phyloP scores from a whole-genome alignment of 2,797 vertebrate species.

The Chrosomus eos region DNA sequence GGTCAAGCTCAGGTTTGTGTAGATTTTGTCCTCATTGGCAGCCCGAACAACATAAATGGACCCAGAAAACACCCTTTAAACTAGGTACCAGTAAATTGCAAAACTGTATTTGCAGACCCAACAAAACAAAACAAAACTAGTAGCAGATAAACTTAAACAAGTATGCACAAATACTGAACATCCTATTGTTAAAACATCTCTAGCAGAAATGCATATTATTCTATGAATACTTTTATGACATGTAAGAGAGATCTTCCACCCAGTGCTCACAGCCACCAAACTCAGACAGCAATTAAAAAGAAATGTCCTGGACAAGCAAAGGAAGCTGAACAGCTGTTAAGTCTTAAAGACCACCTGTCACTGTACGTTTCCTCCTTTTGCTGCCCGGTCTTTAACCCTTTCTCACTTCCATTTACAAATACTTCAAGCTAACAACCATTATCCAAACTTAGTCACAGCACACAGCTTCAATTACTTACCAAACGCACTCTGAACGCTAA shows the following conservation, averaged over 20 bases:
- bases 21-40: not conserved
- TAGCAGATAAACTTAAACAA: not conserved
- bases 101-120: not conserved
- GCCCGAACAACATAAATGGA: not conserved
- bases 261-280: conserved; percentile 16
- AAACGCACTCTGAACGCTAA: conserved; percentile 24
- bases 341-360: conserved; percentile 45
- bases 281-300: conserved; percentile 33
- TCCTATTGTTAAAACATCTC: not conserved
- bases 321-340: conserved; percentile 21
- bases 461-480: conserved; percentile 47
- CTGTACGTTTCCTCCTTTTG: not conserved
- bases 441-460: conserved; percentile 27
- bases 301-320: not conserved
- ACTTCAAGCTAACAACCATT: conserved; percentile 13
- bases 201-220: not conserved
- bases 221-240: not conserved
- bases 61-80: not conserved
- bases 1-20: not conserved
- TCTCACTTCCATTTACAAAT: conserved; percentile 26
- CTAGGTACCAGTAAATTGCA: not conserved
- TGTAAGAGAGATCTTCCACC: not conserved
- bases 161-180: not conserved
- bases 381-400: conserved; percentile 13
- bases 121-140: not conserved